Evolutionary conservation across 1,140 invertebrate genomes (phyloP).

Genomic region (Tetraneura akinire): DNA sequence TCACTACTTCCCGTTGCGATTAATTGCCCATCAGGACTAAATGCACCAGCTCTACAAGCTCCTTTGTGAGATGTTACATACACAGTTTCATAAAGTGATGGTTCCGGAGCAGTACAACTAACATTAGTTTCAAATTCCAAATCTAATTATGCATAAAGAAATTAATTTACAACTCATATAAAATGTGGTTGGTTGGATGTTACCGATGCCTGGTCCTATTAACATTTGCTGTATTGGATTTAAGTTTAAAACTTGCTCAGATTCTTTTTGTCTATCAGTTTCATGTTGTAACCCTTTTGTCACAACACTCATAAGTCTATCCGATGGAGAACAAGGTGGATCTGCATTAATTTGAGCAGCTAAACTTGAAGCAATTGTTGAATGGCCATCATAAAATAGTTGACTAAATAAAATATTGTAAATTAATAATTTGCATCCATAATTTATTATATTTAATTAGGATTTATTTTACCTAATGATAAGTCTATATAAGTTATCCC

Average conservation of each 20-base stretch:
- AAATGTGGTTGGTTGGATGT: neutral
- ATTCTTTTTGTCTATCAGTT: conserved; percentile 66
- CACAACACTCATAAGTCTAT: conserved; percentile 84
- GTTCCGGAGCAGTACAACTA: conserved; percentile 84
- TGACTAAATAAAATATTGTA: conserved; percentile 68
- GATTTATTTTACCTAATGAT: conserved; percentile 76
- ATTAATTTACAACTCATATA: neutral
- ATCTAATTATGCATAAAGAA: conserved; percentile 63
- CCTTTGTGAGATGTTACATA: conserved; percentile 99
- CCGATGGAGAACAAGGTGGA: conserved; percentile 91
- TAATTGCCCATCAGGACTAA: conserved; percentile 90
- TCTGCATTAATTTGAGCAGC: conserved; percentile 81
- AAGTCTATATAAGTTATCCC: conserved; percentile 80
- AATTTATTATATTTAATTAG: conserved; percentile 35
- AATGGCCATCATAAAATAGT: conserved; percentile 90
- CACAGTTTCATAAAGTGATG: conserved; percentile 94
- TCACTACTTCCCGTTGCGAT: conserved; percentile 98
- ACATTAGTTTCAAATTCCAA: conserved; percentile 96
- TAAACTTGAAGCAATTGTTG: conserved; percentile 81
- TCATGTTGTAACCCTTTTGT: conserved; percentile 84
- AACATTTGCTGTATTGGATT: conserved; percentile 68
- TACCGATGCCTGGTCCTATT: conserved; percentile 78
- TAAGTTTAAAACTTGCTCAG: conserved; percentile 60
- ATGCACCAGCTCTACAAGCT: conserved; percentile 90
- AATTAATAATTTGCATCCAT: conserved; percentile 36